A percentile compares a stretch with the other conserved stretches of the same genome.
phyloP scores from a whole-genome alignment of 2,797 vertebrate species.

The Galaxias olidus region DNA sequence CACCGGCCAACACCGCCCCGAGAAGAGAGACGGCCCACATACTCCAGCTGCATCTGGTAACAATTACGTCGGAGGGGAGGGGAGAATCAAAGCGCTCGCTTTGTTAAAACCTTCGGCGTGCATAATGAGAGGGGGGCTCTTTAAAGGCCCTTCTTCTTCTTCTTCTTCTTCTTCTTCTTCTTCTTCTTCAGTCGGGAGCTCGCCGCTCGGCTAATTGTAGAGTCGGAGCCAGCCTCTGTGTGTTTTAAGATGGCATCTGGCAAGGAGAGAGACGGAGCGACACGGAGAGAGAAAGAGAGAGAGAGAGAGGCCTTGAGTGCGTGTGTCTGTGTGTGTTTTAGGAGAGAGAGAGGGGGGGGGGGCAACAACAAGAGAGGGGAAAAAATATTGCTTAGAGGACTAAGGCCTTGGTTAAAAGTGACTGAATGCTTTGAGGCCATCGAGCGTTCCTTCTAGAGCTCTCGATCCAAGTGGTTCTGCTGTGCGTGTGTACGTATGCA shows the following conservation, averaged over 20 bases:
- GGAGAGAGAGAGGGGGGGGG: neutral
- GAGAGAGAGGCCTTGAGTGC: neutral
- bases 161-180: no score
- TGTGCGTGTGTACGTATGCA: conserved; percentile 55
- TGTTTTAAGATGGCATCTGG: conserved; percentile 33
- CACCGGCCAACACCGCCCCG: conserved; percentile 69
- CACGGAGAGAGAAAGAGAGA: neutral
- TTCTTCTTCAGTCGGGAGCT: conserved; percentile 30
- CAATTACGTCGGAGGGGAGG: conserved; percentile 70
- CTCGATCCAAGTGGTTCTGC: conserved; percentile 53
- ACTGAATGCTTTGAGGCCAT: conserved; percentile 37
- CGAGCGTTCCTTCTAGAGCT: conserved; percentile 61
- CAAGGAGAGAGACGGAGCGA: neutral
- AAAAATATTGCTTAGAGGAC: conserved; percentile 42
- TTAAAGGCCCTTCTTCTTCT: conserved; percentile 43
- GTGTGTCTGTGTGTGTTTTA: neutral
- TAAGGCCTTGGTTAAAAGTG: neutral
- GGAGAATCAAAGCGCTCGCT: conserved; percentile 78
- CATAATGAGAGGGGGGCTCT: conserved; percentile 69
- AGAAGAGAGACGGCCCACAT: conserved; percentile 65
- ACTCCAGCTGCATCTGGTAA: conserved; percentile 80
- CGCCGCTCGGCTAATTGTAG: conserved; percentile 43
- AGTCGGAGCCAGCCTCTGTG: conserved; percentile 32
- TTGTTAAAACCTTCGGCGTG: conserved; percentile 77
- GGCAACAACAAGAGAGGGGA: conserved; percentile 6